Conservation (phyloP, 2,888 invertebrate species). For the Amphipyra tragopoginis region DNA sequence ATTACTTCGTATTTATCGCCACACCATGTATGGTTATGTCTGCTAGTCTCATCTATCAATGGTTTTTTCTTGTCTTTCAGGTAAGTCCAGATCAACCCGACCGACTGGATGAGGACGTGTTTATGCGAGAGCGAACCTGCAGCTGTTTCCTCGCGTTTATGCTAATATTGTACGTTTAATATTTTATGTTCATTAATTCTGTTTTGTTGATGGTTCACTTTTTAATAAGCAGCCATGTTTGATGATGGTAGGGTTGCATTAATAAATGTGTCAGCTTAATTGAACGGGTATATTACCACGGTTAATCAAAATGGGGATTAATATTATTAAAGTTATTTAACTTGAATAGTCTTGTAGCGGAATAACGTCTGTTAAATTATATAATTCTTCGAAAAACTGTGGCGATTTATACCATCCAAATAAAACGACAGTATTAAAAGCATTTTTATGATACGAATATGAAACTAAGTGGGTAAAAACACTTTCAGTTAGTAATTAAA, state of each 20-base stretch:
- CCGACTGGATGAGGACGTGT: constrained; percentile 52
- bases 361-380: too few relatives aligned
- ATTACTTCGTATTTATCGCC: constrained; percentile 31
- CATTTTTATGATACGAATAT: too few relatives aligned
- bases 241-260: constrained; percentile 19
- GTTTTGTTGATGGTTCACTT: constrained; percentile 34
- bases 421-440: too few relatives aligned
- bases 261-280: constrained; percentile 32
- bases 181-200: constrained; percentile 51
- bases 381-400: too few relatives aligned
- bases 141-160: constrained; percentile 58
- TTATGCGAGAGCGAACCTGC: constrained; percentile 45
- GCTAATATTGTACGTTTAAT: constrained; percentile 53
- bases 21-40: constrained; percentile 33
- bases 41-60: constrained; percentile 62
- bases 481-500: too few relatives aligned
- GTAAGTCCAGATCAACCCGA: constrained; percentile 63
- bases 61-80: constrained; percentile 67
- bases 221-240: constrained; percentile 31
- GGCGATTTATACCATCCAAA: too few relatives aligned
- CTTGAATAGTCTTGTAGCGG: too few relatives aligned
- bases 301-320: neutral
- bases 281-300: constrained; percentile 10
- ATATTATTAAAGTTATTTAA: too few relatives aligned
- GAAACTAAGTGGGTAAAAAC: too few relatives aligned